Percentiles rank a stretch among this genome's conserved stretches.
Conservation (phyloP, 1,140 invertebrate genomes). For the Oryctes rhinoceros region DNA sequence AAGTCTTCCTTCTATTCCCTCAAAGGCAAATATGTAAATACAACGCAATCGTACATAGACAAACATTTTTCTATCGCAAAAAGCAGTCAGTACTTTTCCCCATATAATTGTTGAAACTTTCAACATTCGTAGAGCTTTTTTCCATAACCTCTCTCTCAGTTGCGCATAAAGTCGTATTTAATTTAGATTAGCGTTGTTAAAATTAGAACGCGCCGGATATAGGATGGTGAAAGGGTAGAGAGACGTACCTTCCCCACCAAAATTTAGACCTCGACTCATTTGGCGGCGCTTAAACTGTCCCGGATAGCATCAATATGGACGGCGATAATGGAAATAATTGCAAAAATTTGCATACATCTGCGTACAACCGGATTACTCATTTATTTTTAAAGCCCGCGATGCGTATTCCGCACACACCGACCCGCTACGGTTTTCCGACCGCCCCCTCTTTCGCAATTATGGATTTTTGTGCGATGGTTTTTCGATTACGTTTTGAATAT, state of each 20-base stretch:
- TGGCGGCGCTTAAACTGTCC: neutral
- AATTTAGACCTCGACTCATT: conserved; percentile 5
- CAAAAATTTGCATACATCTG: conserved; percentile 15
- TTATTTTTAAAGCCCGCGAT: neutral
- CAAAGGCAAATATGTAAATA: too few species aligned
- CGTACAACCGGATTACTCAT: conserved; percentile 9
- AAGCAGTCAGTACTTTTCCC: too few species aligned
- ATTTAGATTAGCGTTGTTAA: neutral
- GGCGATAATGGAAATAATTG: conserved; percentile 14
- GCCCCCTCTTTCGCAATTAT: too few species aligned
- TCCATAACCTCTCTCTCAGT: neutral
- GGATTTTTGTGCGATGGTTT: too few species aligned
- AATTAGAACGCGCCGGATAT: neutral
- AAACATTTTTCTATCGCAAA: too few species aligned
- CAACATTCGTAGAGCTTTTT: too few species aligned
- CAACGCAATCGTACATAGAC: too few species aligned
- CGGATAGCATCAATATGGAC: conserved; percentile 2
- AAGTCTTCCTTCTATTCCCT: too few species aligned
- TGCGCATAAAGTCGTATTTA: neutral
- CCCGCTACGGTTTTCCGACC: too few species aligned
- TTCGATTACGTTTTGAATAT: too few species aligned
- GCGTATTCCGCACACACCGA: neutral
- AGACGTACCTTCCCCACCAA: neutral
- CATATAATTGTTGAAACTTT: too few species aligned
- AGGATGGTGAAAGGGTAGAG: neutral